Evolutionary conservation across 2,113 vertebrate genomes (phyloP).

Genomic region (Smithornis capensis): DNA sequence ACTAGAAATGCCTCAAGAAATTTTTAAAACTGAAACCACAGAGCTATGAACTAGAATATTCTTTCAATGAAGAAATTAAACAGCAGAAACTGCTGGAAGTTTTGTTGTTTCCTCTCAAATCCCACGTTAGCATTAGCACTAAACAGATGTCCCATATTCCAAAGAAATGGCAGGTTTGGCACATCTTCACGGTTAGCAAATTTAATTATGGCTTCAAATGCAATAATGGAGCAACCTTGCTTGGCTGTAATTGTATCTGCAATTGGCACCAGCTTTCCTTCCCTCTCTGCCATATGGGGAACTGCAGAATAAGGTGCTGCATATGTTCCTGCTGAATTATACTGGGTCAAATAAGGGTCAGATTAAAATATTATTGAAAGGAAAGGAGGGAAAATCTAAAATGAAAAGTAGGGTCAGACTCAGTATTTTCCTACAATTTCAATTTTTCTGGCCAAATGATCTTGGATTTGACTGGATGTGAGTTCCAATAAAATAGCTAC

Average conservation of each 20-base stretch:
- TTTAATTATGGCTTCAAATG: conserved; percentile 74
- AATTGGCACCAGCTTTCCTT: conserved; percentile 63
- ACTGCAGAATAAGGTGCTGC: conserved; percentile 49
- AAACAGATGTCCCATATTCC: conserved; percentile 70
- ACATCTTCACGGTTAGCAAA: conserved; percentile 58
- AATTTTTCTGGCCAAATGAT: background rate
- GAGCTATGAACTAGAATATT: background rate
- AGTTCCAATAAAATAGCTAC: background rate
- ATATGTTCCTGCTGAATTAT: conserved; percentile 49
- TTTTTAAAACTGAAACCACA: background rate
- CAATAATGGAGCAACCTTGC: conserved; percentile 73
- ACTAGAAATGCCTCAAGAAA: conserved; percentile 3
- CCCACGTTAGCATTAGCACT: conserved; percentile 41
- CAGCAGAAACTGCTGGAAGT: background rate
- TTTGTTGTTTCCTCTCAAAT: conserved; percentile 7
- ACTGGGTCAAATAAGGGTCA: conserved; percentile 6
- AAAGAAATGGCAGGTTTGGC: conserved; percentile 68
- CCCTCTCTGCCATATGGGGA: conserved; percentile 67
- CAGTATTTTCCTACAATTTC: background rate
- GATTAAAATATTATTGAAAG: background rate
- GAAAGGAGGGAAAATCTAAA: background rate
- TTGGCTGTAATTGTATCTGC: conserved; percentile 71
- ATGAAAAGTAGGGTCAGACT: background rate
- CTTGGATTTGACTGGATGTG: background rate
- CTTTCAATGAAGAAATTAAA: background rate